A percentile compares a stretch with the other conserved stretches of the same genome.
Evolutionary conservation across 1,140 invertebrate genomes (phyloP).

Genomic region (Lucilia sericata): DNA sequence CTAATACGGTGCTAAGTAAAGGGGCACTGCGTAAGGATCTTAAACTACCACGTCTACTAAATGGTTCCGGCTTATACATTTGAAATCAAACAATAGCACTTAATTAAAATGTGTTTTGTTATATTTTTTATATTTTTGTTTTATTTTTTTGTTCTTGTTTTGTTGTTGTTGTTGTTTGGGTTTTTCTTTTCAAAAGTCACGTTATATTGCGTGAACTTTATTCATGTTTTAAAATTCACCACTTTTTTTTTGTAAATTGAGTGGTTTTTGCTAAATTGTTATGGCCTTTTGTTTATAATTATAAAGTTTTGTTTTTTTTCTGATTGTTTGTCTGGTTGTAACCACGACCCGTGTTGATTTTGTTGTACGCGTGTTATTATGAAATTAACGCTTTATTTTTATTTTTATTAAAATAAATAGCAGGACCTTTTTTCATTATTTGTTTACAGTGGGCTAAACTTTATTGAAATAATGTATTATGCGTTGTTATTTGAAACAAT

Average conservation of each 20-base stretch:
- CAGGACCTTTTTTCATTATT: not conserved
- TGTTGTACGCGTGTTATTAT: constrained; percentile 30
- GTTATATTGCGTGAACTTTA: constrained; percentile 28
- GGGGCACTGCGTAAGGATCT: constrained; percentile 67
- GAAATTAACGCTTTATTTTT: constrained; percentile 35
- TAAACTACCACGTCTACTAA: constrained; percentile 65
- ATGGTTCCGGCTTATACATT: constrained; percentile 66
- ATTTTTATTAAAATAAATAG: not conserved
- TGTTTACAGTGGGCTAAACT: not conserved
- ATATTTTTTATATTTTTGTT: not conserved
- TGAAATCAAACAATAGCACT: constrained; percentile 48
- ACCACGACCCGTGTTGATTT: not conserved
- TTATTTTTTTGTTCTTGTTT: constrained; percentile 15
- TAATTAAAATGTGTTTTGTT: constrained; percentile 3
- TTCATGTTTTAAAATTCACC: not conserved
- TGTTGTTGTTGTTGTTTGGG: not conserved
- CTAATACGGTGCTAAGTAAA: constrained; percentile 64
- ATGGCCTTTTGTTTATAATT: constrained; percentile 21
- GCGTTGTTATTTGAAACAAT: not conserved
- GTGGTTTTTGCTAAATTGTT: constrained; percentile 32
- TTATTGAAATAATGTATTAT: not conserved
- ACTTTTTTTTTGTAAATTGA: not conserved
- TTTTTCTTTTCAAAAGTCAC: constrained; percentile 27
- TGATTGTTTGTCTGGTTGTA: not conserved
- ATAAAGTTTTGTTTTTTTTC: constrained; percentile 1